These are phyloP conservation scores for Mesopsocus fuscifrons DNA, from an alignment of 2,888 invertebrate genomes.

Conservation along the genomic window DNA sequence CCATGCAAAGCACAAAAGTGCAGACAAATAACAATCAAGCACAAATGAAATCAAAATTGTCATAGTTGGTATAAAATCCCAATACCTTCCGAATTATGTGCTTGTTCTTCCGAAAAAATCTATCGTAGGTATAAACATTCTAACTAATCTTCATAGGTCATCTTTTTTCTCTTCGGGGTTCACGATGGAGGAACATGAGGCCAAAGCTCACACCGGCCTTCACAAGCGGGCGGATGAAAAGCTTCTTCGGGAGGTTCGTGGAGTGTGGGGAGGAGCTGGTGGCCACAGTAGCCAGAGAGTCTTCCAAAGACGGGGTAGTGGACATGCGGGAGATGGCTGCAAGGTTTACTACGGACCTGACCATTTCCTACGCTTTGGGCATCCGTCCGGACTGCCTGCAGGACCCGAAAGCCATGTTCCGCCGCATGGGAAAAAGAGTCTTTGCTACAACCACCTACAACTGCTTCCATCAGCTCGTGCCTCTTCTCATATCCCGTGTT, in stretches of 20 bases:
- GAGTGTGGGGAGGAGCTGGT: conserved; percentile 8
- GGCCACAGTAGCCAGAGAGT: neutral
- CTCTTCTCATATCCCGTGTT: neutral
- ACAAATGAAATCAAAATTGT: too few relatives aligned
- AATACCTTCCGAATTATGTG: too few relatives aligned
- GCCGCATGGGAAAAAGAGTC: neutral
- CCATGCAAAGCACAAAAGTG: too few relatives aligned
- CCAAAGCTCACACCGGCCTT: conserved; percentile 18
- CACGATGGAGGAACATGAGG: conserved; percentile 21
- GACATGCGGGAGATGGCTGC: conserved; percentile 14
- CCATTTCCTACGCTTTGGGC: conserved; percentile 19
- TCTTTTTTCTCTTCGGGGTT: conserved; percentile 14
- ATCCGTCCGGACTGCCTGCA: conserved; percentile 16
- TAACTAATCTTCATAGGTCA: conserved; percentile 1
- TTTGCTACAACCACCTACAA: neutral
- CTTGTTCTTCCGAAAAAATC: too few relatives aligned
- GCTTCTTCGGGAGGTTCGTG: conserved; percentile 13
- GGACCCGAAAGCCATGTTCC: conserved; percentile 14
- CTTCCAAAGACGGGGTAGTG: conserved; percentile 5
- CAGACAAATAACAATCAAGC: too few relatives aligned
- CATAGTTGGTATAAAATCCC: too few relatives aligned
- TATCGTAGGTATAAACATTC: too few relatives aligned
- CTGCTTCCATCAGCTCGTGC: neutral
- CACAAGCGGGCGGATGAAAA: conserved; percentile 16
- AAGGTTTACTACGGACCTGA: conserved; percentile 19